Conservation (phyloP, 2,113 vertebrate species). For the Sakesphorus luctuosus region DNA sequence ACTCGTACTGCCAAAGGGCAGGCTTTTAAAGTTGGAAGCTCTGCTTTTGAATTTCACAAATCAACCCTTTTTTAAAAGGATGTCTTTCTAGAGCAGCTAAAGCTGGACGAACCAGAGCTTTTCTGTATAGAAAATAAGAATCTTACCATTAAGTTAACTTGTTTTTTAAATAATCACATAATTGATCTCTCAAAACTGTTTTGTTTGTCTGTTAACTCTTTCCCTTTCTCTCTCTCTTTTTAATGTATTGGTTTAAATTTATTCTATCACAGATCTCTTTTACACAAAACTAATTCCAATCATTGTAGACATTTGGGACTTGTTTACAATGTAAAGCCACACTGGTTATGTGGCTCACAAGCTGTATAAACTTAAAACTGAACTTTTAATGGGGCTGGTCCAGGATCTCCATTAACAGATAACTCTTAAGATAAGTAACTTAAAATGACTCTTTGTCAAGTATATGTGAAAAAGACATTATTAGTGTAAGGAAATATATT, state of each 20-base stretch:
- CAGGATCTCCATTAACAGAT: conserved; percentile 74
- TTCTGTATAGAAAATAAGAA: conserved; percentile 53
- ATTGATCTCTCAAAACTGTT: neutral
- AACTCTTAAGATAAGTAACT: conserved; percentile 78
- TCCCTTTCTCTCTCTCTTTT: conserved; percentile 10
- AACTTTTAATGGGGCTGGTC: conserved; percentile 78
- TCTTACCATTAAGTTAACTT: conserved; percentile 54
- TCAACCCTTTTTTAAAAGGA: neutral
- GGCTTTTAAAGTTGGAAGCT: conserved; percentile 14
- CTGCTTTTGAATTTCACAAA: conserved; percentile 19
- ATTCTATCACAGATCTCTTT: conserved; percentile 58
- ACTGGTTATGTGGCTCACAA: conserved; percentile 78
- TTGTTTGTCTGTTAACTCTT: conserved; percentile 40
- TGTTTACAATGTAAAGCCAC: conserved; percentile 74
- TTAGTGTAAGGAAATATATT: conserved; percentile 76
- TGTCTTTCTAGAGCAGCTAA: conserved; percentile 36
- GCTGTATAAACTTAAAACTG: conserved; percentile 80
- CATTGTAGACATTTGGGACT: conserved; percentile 69
- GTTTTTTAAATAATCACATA: conserved; percentile 37
- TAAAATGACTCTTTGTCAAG: conserved; percentile 77
- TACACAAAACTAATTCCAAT: conserved; percentile 51
- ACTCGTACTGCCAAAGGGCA: neutral
- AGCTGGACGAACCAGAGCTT: conserved; percentile 40
- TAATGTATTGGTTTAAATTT: conserved; percentile 54
- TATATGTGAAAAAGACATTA: conserved; percentile 73